Evolutionary conservation across 2,888 invertebrate genomes (phyloP).

Genomic region (Tinea semifulvella): DNA sequence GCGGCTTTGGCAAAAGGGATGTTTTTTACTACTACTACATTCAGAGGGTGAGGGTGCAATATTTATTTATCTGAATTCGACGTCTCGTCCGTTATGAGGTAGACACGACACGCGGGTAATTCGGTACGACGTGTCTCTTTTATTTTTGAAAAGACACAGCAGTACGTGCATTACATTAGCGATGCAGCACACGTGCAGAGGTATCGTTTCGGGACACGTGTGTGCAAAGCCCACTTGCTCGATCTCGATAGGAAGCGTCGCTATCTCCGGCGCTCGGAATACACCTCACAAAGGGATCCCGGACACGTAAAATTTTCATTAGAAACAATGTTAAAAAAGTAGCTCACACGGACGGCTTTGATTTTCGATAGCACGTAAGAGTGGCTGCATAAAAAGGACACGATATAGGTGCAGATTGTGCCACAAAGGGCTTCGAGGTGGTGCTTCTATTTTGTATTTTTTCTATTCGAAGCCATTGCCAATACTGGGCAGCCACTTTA

Average conservation of each 20-base stretch:
- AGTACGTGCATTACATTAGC: conserved; percentile 37
- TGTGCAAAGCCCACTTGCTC: conserved; percentile 30
- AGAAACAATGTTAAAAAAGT: conserved; percentile 53
- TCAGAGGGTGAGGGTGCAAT: conserved; percentile 65
- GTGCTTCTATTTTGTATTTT: conserved; percentile 59
- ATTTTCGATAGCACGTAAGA: conserved; percentile 61
- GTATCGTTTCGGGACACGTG: conserved; percentile 34
- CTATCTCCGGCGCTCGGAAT: conserved; percentile 35
- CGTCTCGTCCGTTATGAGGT: conserved; percentile 48
- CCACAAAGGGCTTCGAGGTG: conserved; percentile 66
- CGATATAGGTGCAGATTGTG: conserved; percentile 61
- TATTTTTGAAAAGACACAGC: conserved; percentile 23
- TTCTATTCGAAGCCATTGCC: conserved; percentile 61
- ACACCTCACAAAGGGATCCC: conserved; percentile 8
- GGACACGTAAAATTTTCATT: conserved; percentile 60
- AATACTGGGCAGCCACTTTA: conserved; percentile 63
- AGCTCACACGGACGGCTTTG: conserved; percentile 44
- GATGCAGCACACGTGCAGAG: conserved; percentile 48
- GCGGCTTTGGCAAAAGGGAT: conserved; percentile 64
- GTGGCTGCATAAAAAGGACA: conserved; percentile 59
- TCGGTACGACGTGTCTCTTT: conserved; percentile 39
- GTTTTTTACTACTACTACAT: conserved; percentile 59
- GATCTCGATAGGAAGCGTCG: conserved; percentile 50
- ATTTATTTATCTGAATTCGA: conserved; percentile 61
- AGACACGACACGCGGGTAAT: conserved; percentile 50